phyloP scores from a whole-genome alignment of 2,888 invertebrate genomes.

The Strigamia transsilvanica region DNA sequence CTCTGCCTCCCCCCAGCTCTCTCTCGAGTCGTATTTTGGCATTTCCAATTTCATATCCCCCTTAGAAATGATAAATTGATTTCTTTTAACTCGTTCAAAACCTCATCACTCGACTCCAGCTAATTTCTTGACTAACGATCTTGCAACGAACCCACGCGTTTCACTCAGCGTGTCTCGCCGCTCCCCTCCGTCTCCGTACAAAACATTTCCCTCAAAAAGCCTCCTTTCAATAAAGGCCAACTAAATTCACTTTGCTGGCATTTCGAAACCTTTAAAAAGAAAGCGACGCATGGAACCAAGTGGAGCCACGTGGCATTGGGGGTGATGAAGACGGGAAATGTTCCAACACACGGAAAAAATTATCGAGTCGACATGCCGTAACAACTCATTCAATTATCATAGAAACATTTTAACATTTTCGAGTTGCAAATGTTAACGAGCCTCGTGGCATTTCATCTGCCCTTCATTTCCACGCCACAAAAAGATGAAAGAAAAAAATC shows the following conservation, averaged over 20 bases:
- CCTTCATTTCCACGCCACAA: not conserved
- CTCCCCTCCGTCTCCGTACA: too few species aligned
- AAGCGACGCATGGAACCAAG: not conserved
- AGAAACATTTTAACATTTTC: conserved; percentile 25
- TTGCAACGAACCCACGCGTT: too few species aligned
- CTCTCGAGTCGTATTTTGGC: not conserved
- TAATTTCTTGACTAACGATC: not conserved
- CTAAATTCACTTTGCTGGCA: not conserved
- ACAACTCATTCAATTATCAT: conserved; percentile 22
- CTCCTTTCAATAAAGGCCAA: conserved; percentile 7
- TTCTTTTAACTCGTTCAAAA: conserved; percentile 16
- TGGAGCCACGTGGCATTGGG: conserved; percentile 7
- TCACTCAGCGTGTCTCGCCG: too few species aligned
- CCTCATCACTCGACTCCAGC: conserved; percentile 23
- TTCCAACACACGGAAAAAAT: conserved; percentile 10
- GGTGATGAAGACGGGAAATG: not conserved
- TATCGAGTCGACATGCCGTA: conserved; percentile 12
- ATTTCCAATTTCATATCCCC: not conserved
- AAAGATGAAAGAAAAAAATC: not conserved
- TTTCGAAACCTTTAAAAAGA: not conserved
- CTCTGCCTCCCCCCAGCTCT: too few species aligned
- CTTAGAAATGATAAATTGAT: not conserved
- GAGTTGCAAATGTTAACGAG: conserved; percentile 9
- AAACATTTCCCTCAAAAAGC: not conserved
- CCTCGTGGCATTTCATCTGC: conserved; percentile 9